Conservation (phyloP, 2,113 vertebrate species). For the Coreoperca whiteheadi region DNA sequence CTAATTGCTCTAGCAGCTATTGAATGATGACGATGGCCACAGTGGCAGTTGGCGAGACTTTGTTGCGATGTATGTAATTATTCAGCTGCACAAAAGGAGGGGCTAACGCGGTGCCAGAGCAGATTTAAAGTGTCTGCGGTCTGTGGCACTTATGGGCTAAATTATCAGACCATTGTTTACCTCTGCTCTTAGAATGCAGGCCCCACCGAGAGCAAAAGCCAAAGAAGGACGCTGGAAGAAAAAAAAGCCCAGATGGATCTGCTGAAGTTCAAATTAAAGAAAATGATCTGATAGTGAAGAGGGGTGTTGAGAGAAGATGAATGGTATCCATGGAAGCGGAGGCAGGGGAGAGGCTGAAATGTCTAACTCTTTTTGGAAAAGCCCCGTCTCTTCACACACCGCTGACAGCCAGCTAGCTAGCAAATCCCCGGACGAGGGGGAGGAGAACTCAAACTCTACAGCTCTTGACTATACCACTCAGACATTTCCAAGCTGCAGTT, state of each 20-base stretch:
- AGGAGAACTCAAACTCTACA: constrained; percentile 36
- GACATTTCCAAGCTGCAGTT: constrained; percentile 28
- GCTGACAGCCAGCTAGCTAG: constrained; percentile 57
- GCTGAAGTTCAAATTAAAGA: constrained; percentile 55
- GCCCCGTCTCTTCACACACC: constrained; percentile 42
- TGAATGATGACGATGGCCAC: constrained; percentile 71
- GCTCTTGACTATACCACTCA: constrained; percentile 5
- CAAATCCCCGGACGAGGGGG: constrained; percentile 46
- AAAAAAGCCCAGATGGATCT: neutral
- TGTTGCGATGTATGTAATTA: constrained; percentile 72
- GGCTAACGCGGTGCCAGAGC: constrained; percentile 59
- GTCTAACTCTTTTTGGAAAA: constrained; percentile 53
- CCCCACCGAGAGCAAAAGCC: constrained; percentile 29
- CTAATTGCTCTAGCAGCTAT: constrained; percentile 74
- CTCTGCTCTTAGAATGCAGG: constrained; percentile 49
- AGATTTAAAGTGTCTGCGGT: constrained; percentile 73
- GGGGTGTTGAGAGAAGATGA: constrained; percentile 48
- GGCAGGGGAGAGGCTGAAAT: constrained; percentile 52
- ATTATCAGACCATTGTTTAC: constrained; percentile 77
- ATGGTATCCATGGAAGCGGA: constrained; percentile 59
- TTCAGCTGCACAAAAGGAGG: constrained; percentile 68
- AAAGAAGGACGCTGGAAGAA: constrained; percentile 6
- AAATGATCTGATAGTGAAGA: constrained; percentile 55
- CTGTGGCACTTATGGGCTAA: constrained; percentile 66
- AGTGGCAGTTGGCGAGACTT: constrained; percentile 63